Conservation (phyloP, 2,797 vertebrate genomes). For the Rhynchotus rufescens region DNA sequence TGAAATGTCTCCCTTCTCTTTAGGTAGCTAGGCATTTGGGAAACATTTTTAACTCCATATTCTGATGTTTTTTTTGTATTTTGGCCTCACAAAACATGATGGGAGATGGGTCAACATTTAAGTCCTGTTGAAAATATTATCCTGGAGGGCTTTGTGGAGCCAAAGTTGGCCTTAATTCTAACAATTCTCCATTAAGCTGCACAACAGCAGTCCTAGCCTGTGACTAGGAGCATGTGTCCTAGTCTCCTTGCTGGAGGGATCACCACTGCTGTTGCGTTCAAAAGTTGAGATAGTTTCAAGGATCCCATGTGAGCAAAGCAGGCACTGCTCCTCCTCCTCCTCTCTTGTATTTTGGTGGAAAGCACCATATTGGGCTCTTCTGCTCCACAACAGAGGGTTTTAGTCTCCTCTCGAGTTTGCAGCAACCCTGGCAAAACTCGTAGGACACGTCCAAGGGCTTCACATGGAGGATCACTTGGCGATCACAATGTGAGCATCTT, state of each 20-base stretch:
- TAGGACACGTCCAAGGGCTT: not conserved
- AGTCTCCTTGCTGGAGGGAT: not conserved
- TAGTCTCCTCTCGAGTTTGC: not conserved
- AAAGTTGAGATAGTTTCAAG: rapidly evolving
- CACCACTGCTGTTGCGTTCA: rapidly evolving
- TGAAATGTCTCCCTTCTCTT: constrained; percentile 13
- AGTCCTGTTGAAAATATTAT: constrained; percentile 50
- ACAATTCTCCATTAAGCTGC: not conserved
- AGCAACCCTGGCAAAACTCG: not conserved
- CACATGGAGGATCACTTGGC: not conserved
- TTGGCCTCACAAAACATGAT: constrained; percentile 58
- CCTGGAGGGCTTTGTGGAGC: constrained; percentile 65
- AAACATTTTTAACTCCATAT: not conserved
- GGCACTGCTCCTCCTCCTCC: not conserved
- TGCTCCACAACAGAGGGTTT: rapidly evolving
- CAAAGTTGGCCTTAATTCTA: constrained; percentile 21
- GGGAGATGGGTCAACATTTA: constrained; percentile 49
- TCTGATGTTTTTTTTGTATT: constrained; percentile 1
- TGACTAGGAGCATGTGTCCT: not conserved
- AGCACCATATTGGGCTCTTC: rapidly evolving
- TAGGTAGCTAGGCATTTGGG: constrained; percentile 21
- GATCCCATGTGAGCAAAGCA: rapidly evolving
- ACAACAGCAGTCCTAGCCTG: not conserved
- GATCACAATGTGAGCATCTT: not conserved
- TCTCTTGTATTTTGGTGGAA: not conserved